phyloP scores from a whole-genome alignment of 2,888 invertebrate genomes.

The Cryptus armator region DNA sequence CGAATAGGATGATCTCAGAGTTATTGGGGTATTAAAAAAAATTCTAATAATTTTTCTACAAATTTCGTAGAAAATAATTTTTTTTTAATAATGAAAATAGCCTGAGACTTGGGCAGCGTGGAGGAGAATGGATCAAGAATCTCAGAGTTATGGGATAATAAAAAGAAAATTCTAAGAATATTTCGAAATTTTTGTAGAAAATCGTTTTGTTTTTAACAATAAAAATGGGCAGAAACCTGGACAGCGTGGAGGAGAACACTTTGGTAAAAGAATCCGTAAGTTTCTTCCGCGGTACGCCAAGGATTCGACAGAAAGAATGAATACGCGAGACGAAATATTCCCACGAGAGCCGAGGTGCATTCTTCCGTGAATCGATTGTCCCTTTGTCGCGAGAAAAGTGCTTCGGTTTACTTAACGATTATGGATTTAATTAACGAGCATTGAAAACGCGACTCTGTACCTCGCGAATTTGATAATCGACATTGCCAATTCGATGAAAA shows the following conservation, averaged over 20 bases:
- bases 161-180: too few relatives aligned
- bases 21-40: too few relatives aligned
- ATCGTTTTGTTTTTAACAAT: too few relatives aligned
- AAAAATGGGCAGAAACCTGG: slow-evolving; percentile 72
- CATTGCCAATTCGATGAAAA: slow-evolving; percentile 75
- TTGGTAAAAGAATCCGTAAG: slow-evolving; percentile 75
- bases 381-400: slow-evolving; percentile 65
- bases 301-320: slow-evolving; percentile 76
- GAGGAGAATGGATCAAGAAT: slow-evolving; percentile 72
- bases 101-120: slow-evolving; percentile 77
- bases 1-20: too few relatives aligned
- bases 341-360: slow-evolving; percentile 76
- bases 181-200: too few relatives aligned
- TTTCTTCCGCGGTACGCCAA: slow-evolving; percentile 75
- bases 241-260: slow-evolving; percentile 75
- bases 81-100: too few relatives aligned
- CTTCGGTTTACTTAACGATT: not conserved
- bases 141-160: too few relatives aligned
- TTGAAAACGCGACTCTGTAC: slow-evolving; percentile 68
- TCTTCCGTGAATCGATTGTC: slow-evolving; percentile 74
- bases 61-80: too few relatives aligned
- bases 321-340: slow-evolving; percentile 76
- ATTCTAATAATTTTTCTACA: too few relatives aligned
- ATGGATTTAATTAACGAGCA: not conserved
- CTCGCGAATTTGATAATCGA: slow-evolving; percentile 77